phyloP scores from a whole-genome alignment of 2,888 invertebrate species.

The Anarsia innoxiella region DNA sequence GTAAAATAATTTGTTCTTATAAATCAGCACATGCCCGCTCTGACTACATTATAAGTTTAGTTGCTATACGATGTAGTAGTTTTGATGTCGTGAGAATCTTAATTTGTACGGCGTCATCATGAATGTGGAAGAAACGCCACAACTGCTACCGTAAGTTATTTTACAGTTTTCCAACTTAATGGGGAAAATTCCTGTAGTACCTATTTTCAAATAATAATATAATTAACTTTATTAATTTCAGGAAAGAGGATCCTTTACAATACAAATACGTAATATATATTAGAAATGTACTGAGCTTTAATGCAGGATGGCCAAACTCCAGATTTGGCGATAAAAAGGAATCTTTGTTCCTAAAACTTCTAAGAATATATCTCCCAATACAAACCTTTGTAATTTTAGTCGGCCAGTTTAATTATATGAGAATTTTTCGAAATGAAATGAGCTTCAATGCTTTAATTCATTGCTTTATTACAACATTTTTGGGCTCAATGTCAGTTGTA shows the following conservation, averaged over 20 bases:
- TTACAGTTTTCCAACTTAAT: no score
- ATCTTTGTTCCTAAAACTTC: background rate
- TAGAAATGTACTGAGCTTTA: background rate
- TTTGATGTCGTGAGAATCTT: no score
- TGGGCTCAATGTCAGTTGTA: background rate
- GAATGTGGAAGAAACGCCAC: no score
- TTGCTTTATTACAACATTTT: background rate
- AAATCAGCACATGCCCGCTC: no score
- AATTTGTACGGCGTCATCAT: no score
- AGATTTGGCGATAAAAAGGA: background rate
- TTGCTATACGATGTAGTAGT: no score
- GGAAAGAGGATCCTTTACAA: background rate
- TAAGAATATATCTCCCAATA: background rate
- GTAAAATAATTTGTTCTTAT: no score
- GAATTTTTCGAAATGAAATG: background rate
- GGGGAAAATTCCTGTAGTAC: no score
- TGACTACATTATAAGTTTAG: no score
- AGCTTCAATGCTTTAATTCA: background rate
- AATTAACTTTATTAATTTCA: no score
- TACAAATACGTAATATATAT: background rate
- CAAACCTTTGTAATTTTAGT: background rate
- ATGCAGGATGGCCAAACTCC: background rate
- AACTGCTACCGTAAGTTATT: no score
- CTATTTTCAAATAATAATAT: no score
- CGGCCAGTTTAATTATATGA: background rate